Conservation (phyloP, 2,888 invertebrate genomes). For the Sialis lutaria region DNA sequence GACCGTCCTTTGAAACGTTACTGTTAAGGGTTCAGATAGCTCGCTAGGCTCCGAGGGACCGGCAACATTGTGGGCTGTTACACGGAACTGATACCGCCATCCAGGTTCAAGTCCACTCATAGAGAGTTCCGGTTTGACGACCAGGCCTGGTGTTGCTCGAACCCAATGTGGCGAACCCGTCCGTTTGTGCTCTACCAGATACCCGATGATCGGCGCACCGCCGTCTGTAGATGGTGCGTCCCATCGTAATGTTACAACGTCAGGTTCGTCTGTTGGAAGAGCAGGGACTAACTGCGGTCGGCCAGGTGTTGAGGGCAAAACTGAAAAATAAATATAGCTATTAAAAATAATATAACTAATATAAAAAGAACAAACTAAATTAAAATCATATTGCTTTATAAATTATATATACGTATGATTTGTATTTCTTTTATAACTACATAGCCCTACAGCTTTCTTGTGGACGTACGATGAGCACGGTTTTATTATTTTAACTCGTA, state of each 20-base stretch:
- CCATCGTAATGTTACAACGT: slow-evolving; percentile 71
- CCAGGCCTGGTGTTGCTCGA: slow-evolving; percentile 55
- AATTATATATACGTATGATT: no score
- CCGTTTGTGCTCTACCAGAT: slow-evolving; percentile 60
- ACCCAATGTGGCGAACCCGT: slow-evolving; percentile 71
- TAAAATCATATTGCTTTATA: no score
- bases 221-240: slow-evolving; percentile 67
- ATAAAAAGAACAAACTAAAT: no score
- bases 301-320: slow-evolving; percentile 63
- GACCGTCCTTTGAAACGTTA: slow-evolving; percentile 49
- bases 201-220: slow-evolving; percentile 70
- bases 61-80: slow-evolving; percentile 79
- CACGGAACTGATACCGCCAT: slow-evolving; percentile 78
- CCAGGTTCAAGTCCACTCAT: slow-evolving; percentile 72
- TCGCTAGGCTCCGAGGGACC: slow-evolving; percentile 76
- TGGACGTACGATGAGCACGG: no score
- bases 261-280: slow-evolving; percentile 53
- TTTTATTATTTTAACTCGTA: no score
- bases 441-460: no score
- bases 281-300: slow-evolving; percentile 65
- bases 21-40: slow-evolving; percentile 69
- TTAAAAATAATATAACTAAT: no score
- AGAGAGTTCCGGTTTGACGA: slow-evolving; percentile 54
- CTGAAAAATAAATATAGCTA: slow-evolving; percentile 27
- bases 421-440: no score